Evolutionary conservation across 2,888 invertebrate species (phyloP), one percentile per base, ranked within the genome.

Genomic region (Campoplex capitator): DNA sequence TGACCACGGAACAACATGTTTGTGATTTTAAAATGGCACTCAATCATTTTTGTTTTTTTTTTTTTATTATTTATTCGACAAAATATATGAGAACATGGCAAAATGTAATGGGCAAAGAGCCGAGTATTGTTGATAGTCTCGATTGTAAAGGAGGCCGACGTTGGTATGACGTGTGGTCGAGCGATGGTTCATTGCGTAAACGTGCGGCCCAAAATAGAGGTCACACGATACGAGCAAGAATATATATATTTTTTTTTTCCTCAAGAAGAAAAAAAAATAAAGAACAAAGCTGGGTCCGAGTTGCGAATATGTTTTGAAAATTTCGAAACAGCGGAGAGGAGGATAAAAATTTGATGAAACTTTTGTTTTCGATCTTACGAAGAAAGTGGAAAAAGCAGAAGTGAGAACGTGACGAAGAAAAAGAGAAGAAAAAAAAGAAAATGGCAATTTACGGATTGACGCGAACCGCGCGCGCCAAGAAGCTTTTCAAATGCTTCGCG

Each of bases 401-500:
- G 54, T 38, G 78, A 23, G 23, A 23, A 38, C 28, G 7, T 42
- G 42, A 42, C 9, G 9, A 54, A 67, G 18, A 51, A 23, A 23
- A 23, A 67, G 18, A 51, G n/a, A n/a, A n/a, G n/a, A n/a, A n/a
- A n/a, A n/a, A n/a, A n/a, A 48, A 28, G n/a, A n/a, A 74, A 23
- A 77, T 76, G 42, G 76, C 68, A 67, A 65, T 86, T 76, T 68
- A 51, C 42, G 68, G 56, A 45, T 76, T 73, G 83, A 77, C 81
- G 77, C 58, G 65, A 38, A 56, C 4, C 38, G 38, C 13, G 67
- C 42, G 77, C 68, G 81, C 7, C 48, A 62, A 77, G 77, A 83
- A 81, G 86, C 78, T 84, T 84, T 84, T 84, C 35, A 82, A 87
- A 84, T 87, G 84, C 87, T 78, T 81, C 35, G 68, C 87, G 87